Base-by-base conservation (phyloP, 2,888 invertebrate species). In the Oxycera nigricornis region DNA sequence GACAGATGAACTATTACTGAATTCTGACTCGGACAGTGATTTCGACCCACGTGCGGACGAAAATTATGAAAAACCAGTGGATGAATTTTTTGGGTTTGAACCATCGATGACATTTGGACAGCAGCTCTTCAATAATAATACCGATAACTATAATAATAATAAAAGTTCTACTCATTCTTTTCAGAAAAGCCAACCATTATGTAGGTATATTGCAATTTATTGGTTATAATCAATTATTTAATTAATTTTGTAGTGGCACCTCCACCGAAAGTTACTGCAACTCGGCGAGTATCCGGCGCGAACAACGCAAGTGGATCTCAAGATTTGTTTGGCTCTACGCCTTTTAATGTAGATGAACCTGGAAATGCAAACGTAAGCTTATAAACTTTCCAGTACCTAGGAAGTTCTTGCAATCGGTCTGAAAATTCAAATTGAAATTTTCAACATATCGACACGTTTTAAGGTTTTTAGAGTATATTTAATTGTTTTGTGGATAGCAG, bases 11-110 rank as follows among this genome's bases (percentile, higher is more conserved):
- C 83, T 93, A 20, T 83, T 94, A 11, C 87, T 94, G 80, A 91
- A 93, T 81, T 90, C 90, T 1, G 93, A 94, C 82, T 91, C 95
- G 73, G 94, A 95, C 80, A 91, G 90, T 77, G 92, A 94, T 85
- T 96, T 96, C 82, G 94, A 96, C 87, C 96, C 96, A 0, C 89
- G 96, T 77, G 95, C 95, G 22, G 92, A 89, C 79, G 95, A 95
- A 83, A 90, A 78, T 75, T 82, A 80, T 82, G 87, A 81, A 76
- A 79, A 81, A 73, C 76, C 79, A 68, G 82, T 82, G 77, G 84
- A 84, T 76, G 85, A 85, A 80, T 79, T 86, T 62, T 86, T 86
- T 76, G 86, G 86, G 46, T 86, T 86, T 74, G 86, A 86, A 77
- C 84, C 86, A 35, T 78, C 83, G 24, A 85, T 86, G 74, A 84